Evolutionary conservation across 2,113 vertebrate genomes (phyloP).

Genomic region (Seriola aureovittata): DNA sequence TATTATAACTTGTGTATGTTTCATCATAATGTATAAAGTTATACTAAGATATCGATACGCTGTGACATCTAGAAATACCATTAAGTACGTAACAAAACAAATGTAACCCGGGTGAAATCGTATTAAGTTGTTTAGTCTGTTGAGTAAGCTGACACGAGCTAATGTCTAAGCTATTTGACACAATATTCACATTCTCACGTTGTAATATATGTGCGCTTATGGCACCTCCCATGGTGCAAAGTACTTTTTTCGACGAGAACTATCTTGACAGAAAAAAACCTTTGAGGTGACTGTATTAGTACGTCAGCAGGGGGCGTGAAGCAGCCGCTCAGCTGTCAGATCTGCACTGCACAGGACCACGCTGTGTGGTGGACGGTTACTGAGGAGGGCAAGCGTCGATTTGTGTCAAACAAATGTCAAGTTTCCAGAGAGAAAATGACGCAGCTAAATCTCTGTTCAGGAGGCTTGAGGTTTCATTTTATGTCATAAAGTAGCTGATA

Average conservation of each 20-base stretch:
- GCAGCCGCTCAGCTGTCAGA: conserved; percentile 22
- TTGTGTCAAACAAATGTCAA: conserved; percentile 68
- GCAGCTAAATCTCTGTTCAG: conserved; percentile 78
- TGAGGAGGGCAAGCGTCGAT: not conserved
- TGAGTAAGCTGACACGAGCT: not conserved
- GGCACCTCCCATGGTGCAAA: no score
- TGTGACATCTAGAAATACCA: not conserved
- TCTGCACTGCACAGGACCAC: rapidly evolving
- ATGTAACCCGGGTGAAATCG: no score
- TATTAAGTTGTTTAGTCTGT: not conserved
- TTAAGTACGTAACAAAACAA: not conserved
- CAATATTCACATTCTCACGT: no score
- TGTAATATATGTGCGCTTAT: no score
- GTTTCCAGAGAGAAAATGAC: conserved; percentile 81
- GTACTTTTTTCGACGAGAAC: not conserved
- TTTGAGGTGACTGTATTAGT: not conserved
- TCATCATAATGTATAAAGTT: not conserved
- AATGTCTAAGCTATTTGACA: no score
- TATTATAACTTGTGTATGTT: not conserved
- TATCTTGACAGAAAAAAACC: not conserved
- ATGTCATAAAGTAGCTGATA: conserved; percentile 44
- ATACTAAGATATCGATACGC: rapidly evolving
- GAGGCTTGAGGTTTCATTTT: conserved; percentile 76
- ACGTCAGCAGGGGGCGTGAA: conserved; percentile 36
- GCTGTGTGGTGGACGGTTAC: not conserved